Conservation (phyloP, 92 coral and sea anemone species). For the Porites lobata region DNA sequence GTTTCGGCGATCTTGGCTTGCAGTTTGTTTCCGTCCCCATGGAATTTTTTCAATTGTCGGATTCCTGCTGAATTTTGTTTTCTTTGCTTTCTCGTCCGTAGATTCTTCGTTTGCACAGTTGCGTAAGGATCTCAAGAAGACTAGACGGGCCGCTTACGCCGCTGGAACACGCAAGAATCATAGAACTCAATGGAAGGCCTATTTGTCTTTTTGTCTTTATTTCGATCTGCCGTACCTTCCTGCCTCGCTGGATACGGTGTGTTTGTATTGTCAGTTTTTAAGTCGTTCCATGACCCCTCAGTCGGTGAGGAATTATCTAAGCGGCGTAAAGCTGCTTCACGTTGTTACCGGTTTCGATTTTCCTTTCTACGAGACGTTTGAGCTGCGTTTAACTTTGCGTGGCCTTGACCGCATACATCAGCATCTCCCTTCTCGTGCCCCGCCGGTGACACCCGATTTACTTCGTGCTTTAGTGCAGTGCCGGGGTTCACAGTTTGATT, state of each 20-base stretch:
- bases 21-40: not conserved
- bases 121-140: not conserved
- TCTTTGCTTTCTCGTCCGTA: not conserved
- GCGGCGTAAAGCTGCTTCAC: slow-evolving; percentile 40
- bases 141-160: slow-evolving; percentile 36
- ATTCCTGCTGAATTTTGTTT: not conserved
- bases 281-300: slow-evolving; percentile 30
- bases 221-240: slow-evolving; percentile 28
- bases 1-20: not conserved
- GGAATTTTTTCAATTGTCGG: slow-evolving; percentile 14
- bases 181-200: slow-evolving; percentile 38
- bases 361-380: slow-evolving; percentile 6
- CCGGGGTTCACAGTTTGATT: not conserved
- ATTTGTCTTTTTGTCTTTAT: slow-evolving; percentile 36
- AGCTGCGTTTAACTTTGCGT: slow-evolving; percentile 11
- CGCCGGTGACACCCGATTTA: slow-evolving; percentile 21
- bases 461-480: slow-evolving; percentile 17
- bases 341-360: not conserved
- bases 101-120: not conserved
- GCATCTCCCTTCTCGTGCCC: slow-evolving; percentile 25
- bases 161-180: slow-evolving; percentile 35
- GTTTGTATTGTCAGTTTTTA: slow-evolving; percentile 43
- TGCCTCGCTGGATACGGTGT: slow-evolving; percentile 39
- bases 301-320: slow-evolving; percentile 37
- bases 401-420: slow-evolving; percentile 17